These are phyloP conservation scores for Catharus fuscescens DNA, from an alignment of 2,113 vertebrate genomes.

Conservation along the genomic window DNA sequence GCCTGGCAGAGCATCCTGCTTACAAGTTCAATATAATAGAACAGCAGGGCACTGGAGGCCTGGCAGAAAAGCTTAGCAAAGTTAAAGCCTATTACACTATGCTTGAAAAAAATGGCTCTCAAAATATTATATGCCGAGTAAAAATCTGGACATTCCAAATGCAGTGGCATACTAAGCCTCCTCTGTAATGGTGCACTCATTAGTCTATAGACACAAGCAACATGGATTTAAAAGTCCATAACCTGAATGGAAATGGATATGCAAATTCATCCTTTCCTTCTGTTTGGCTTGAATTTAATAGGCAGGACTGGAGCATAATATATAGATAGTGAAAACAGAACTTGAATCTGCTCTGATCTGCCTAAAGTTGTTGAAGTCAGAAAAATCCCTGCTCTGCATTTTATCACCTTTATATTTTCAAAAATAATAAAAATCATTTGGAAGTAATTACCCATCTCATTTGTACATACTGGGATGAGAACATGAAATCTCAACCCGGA, in stretches of 20 bases:
- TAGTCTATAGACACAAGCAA: conserved; percentile 58
- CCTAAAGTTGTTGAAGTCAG: neutral
- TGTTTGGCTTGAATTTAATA: conserved; percentile 54
- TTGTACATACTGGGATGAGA: neutral
- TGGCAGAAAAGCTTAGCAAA: conserved; percentile 98
- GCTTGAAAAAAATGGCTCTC: conserved; percentile 82
- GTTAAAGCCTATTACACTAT: conserved; percentile 96
- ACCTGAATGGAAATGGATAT: conserved; percentile 72
- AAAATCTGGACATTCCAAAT: conserved; percentile 83
- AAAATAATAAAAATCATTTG: conserved; percentile 16
- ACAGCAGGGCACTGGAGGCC: conserved; percentile 89
- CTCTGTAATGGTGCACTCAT: conserved; percentile 65
- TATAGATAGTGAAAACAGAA: conserved; percentile 16
- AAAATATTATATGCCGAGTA: conserved; percentile 77
- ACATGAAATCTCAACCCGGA: neutral
- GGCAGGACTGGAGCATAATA: conserved; percentile 31
- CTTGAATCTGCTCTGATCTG: conserved; percentile 40
- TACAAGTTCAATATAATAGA: conserved; percentile 97
- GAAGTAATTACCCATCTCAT: neutral
- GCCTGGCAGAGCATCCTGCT: conserved; percentile 85
- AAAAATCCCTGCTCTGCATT: neutral
- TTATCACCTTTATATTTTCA: neutral
- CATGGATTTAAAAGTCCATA: conserved; percentile 71
- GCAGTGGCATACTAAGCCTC: conserved; percentile 73
- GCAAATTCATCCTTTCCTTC: conserved; percentile 70